Evolutionary conservation across 2,797 vertebrate genomes (phyloP), one percentile per base, ranked within the genome.

Genomic region (Aldrovandia affinis): DNA sequence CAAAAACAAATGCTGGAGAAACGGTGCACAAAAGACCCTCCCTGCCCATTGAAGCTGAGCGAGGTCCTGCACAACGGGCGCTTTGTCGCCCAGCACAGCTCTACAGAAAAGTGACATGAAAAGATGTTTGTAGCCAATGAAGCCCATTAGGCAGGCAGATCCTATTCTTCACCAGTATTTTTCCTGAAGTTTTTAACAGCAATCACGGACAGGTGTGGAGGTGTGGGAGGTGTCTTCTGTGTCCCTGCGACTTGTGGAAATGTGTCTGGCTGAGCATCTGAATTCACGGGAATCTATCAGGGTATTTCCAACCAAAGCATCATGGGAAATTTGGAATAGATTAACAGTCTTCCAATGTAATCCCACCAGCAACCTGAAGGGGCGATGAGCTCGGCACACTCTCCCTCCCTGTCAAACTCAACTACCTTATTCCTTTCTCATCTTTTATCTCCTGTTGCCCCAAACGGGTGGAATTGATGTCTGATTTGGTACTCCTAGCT

Each of bases 1-100:
- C 59, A 33, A 68, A 81, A 28, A 42, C 81, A 81, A 65, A 47
- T 44, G 22, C 81, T 68, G 33, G 61, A 68, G 22, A 68, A 65
- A n/a, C 2, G 2, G 25, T 18, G 15, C n/a, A 61, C 25, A 50
- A 68, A 81, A 65, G 61, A 12, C 42, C 81, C 42, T 44, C 33
- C 36, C 61, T 33, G 54, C 36, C 55, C 39, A 44, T 18, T 12
- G 55, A 57, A 59, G 79, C 79, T 10, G 28, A 22, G 0, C 33
- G 33, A 81, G 79, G n/a, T 42, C 20, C 33, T 5, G 8, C 57
- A 14, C 39, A 63, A 33, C 42, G n/a, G 30, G 54, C 33, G 22
- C 55, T 61, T 81, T 59, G 80, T 20, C 28, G 80, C 61, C 39
- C 28, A 15, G 55, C 14, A 79, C 50, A 79, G 77, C 25, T 30